phyloP scores from a whole-genome alignment of 2,888 invertebrate genomes.

The Clostera curtula region DNA sequence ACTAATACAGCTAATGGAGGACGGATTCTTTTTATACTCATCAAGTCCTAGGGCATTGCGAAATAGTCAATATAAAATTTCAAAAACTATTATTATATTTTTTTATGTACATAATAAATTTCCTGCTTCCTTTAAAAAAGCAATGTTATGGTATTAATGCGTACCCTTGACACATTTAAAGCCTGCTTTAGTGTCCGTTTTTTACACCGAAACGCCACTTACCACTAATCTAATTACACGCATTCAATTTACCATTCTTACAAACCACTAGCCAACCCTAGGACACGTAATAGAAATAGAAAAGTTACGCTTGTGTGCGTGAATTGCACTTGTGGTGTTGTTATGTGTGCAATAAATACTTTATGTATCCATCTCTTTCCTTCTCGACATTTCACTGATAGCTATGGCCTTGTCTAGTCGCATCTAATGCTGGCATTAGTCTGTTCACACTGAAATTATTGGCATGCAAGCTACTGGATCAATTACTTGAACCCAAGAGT shows the following conservation, averaged over 20 bases:
- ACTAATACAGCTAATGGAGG: too few species aligned
- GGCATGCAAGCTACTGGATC: slow-evolving; percentile 40
- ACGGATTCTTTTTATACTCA: too few species aligned
- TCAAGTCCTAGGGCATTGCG: too few species aligned
- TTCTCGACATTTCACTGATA: slow-evolving; percentile 74
- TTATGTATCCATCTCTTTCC: slow-evolving; percentile 70
- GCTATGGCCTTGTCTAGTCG: slow-evolving; percentile 75
- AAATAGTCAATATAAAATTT: too few species aligned
- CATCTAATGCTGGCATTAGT: slow-evolving; percentile 73
- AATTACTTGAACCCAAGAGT: slow-evolving; percentile 19
- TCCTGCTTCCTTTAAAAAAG: slow-evolving; percentile 3
- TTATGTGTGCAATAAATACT: slow-evolving; percentile 71
- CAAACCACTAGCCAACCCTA: slow-evolving; percentile 51
- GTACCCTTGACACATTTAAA: slow-evolving; percentile 26
- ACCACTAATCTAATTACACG: slow-evolving; percentile 19
- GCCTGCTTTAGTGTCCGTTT: slow-evolving; percentile 20
- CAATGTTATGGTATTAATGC: slow-evolving; percentile 10
- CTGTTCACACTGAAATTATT: slow-evolving; percentile 41
- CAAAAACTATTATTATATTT: too few species aligned
- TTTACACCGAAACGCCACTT: slow-evolving; percentile 18
- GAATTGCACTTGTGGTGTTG: slow-evolving; percentile 61
- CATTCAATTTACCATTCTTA: slow-evolving; percentile 35
- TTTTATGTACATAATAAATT: too few species aligned
- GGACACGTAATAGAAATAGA: slow-evolving; percentile 67
- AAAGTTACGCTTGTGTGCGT: slow-evolving; percentile 55